Base-by-base conservation (phyloP, 2,113 vertebrate species). In the Anseranas semipalmata region DNA sequence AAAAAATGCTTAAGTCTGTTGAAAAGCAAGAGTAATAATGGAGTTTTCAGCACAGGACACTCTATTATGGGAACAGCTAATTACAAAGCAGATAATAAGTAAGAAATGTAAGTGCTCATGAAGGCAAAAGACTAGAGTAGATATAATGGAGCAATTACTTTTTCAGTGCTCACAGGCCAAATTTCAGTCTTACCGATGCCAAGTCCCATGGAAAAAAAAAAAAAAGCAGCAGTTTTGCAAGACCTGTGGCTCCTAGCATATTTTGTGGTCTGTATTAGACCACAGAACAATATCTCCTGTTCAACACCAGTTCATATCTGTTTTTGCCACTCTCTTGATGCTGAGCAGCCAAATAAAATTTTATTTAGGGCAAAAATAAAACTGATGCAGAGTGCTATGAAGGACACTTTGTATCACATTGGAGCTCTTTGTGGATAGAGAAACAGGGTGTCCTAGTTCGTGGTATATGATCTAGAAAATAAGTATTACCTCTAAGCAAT, bases 51-150 rank as follows among this genome's bases (percentile, higher is more conserved):
- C 72, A 79, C 56, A 97, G 88, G 84, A 96, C 55, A 73, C 50
- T 94, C 74, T 60, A 16, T 98, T 97, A 94, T 87, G 65, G 87
- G 59, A 94, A 93, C 46, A 95, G 86, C 66, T 97, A 98, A 97
- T 97, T 98, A 91, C 82, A 91, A 95, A 93, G 84, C 30, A 95
- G 80, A 94, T 95, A 90, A 90, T 95, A 96, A 97, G 81, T 95
- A 92, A 91, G 93, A 92, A 95, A 91, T 92, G 58, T 88, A 90
- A 96, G 73, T 73, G 56, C 71, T 96, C 94, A 45, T 87, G 85
- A 95, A 96, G 65, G 73, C 25, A 91, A 96, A 96, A 80, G 72
- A 50, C 59, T 77, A 60, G 28, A 86, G 17, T n/a, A 43, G 43
- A 89, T 71, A 93, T 96, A 97, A 97, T 89, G 24, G 56, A 96